Conservation (phyloP, 2,888 invertebrate genomes). For the Athalia circularis region DNA sequence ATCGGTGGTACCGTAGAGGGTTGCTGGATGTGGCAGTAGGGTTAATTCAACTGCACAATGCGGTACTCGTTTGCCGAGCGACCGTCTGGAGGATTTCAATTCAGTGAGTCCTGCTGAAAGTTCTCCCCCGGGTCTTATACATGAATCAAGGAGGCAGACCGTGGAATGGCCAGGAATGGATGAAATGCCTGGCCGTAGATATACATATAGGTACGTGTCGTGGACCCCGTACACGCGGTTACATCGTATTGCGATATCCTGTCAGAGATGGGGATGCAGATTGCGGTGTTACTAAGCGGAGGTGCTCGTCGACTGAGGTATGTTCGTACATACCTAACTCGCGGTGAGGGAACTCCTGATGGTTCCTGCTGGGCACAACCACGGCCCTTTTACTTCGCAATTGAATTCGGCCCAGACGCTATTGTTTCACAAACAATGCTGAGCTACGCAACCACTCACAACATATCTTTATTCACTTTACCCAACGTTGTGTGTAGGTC, state of each 20-base stretch:
- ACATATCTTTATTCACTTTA: conserved; percentile 68
- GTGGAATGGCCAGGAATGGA: not conserved
- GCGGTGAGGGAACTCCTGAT: conserved; percentile 30
- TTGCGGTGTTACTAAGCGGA: conserved; percentile 45
- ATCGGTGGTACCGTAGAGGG: not conserved
- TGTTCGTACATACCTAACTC: not conserved
- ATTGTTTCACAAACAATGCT: conserved; percentile 71
- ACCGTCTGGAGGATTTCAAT: conserved; percentile 43
- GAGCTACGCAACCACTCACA: conserved; percentile 67
- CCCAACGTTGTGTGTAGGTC: conserved; percentile 55
- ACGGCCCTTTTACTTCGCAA: conserved; percentile 18
- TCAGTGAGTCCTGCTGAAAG: not conserved
- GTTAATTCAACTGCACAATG: conserved; percentile 30
- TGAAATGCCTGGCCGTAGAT: too few relatives aligned
- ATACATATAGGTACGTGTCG: not conserved
- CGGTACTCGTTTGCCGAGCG: not conserved
- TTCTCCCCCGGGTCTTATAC: not conserved
- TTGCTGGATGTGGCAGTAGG: conserved; percentile 3
- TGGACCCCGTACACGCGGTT: conserved; percentile 29
- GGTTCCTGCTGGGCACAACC: conserved; percentile 19
- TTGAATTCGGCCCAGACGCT: conserved; percentile 62
- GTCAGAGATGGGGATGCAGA: conserved; percentile 43
- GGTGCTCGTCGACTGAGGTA: conserved; percentile 28
- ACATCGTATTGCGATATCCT: conserved; percentile 45
- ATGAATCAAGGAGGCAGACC: conserved; percentile 32